These are phyloP conservation scores for Lagodon rhomboides DNA, from an alignment of 2,797 vertebrate genomes.

Conservation along the genomic window DNA sequence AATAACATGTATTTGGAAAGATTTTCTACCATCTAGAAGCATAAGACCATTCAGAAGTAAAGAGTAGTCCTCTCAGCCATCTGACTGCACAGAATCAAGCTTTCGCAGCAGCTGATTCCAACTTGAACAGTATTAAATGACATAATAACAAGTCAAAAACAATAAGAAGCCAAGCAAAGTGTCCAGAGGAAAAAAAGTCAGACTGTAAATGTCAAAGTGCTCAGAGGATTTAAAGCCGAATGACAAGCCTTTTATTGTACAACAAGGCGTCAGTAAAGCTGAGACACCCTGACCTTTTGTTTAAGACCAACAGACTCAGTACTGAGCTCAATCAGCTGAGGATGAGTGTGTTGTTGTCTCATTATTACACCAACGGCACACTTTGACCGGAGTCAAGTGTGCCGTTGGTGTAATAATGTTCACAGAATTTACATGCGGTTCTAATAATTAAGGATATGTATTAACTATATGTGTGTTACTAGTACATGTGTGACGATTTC, in stretches of 20 bases:
- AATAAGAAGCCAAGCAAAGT: neutral
- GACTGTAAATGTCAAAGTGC: slow-evolving; percentile 59
- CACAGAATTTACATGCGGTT: slow-evolving; percentile 6
- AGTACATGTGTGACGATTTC: neutral
- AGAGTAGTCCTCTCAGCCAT: neutral
- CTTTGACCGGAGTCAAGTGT: neutral
- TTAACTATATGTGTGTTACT: neutral
- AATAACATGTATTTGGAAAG: neutral
- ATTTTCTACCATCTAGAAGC: neutral
- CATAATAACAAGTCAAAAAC: slow-evolving; percentile 15
- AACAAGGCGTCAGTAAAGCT: slow-evolving; percentile 1
- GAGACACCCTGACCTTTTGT: slow-evolving; percentile 51
- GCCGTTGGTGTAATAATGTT: neutral
- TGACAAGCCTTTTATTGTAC: slow-evolving; percentile 46
- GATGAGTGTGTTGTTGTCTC: slow-evolving; percentile 8
- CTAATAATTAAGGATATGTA: neutral
- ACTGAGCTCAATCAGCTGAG: slow-evolving; percentile 23
- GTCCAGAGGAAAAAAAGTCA: slow-evolving; percentile 17
- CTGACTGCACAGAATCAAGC: neutral
- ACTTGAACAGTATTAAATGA: neutral
- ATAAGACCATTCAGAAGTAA: neutral
- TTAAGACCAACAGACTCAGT: slow-evolving; percentile 34
- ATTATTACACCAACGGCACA: slow-evolving; percentile 8
- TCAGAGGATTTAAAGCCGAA: slow-evolving; percentile 36
- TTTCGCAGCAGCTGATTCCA: neutral